Conservation (phyloP, 2,797 vertebrate species). For the Acrossocheilus wenchowensis region DNA sequence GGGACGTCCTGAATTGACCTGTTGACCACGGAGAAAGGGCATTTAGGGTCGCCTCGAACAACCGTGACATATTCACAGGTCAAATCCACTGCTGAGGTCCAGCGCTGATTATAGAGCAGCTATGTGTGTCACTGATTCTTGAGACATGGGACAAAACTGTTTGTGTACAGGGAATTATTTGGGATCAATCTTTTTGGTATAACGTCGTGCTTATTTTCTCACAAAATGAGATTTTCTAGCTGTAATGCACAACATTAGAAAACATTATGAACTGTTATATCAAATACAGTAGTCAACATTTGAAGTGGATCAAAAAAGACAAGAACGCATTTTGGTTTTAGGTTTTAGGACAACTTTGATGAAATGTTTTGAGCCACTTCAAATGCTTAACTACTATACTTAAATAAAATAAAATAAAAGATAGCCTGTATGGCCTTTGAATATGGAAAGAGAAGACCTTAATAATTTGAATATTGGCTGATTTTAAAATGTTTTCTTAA, state of each 20-base stretch:
- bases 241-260: background rate
- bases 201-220: background rate
- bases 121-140: slow-evolving; percentile 16
- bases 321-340: no score
- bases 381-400: background rate
- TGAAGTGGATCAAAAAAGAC: background rate
- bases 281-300: background rate
- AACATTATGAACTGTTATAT: background rate
- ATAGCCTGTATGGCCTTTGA: no score
- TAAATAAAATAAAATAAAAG: no score
- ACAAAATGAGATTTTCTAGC: background rate
- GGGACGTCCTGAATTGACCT: slow-evolving; percentile 66
- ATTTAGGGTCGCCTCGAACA: slow-evolving; percentile 44
- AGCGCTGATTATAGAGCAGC: slow-evolving; percentile 16
- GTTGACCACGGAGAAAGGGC: slow-evolving; percentile 57
- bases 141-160: slow-evolving; percentile 15
- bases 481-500: background rate
- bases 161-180: background rate
- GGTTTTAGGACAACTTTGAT: background rate
- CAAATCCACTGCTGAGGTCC: slow-evolving; percentile 29
- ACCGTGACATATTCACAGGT: slow-evolving; percentile 8
- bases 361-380: background rate
- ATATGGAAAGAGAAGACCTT: no score
- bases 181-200: background rate
- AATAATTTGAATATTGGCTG: no score